These are phyloP conservation scores for Olivierus martensii DNA, from an alignment of 1,140 invertebrate species.

Conservation along the genomic window DNA sequence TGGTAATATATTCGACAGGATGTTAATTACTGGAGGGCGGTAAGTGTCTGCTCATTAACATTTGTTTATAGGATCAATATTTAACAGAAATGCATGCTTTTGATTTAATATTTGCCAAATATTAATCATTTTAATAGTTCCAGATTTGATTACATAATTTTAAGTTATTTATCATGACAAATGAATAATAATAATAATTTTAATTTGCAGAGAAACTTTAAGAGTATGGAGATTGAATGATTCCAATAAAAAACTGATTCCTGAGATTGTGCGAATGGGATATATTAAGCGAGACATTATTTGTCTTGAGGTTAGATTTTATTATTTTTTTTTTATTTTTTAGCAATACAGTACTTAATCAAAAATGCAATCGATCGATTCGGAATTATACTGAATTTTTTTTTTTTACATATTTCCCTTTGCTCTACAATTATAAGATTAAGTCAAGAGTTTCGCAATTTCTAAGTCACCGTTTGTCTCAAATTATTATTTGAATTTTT, in stretches of 20 bases:
- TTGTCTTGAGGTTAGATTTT: conserved; percentile 39
- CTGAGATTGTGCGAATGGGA: conserved; percentile 46
- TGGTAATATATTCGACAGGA: conserved; percentile 27
- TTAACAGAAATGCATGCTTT: no score
- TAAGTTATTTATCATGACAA: conserved; percentile 18
- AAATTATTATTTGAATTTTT: no score
- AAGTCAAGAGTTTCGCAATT: no score
- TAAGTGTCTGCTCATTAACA: no score
- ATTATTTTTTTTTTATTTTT: conserved; percentile 37
- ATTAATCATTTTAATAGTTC: conserved; percentile 28
- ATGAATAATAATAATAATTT: no score
- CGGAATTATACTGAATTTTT: no score
- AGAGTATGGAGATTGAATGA: conserved; percentile 61
- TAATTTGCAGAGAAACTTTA: conserved; percentile 52
- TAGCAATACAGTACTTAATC: no score
- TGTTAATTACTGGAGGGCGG: conserved; percentile 35
- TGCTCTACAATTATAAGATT: no score
- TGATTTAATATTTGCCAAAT: not conserved
- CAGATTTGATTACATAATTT: conserved; percentile 29
- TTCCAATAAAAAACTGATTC: conserved; percentile 48
- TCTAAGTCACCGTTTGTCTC: no score
- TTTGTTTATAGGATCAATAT: no score
- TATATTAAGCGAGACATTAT: conserved; percentile 32
- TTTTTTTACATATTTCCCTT: no score
- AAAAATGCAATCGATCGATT: no score